A percentile compares a stretch with the other conserved stretches of the same genome.
Evolutionary conservation across 2,113 vertebrate species (phyloP).

Genomic region (Cephalopholis sonnerati): DNA sequence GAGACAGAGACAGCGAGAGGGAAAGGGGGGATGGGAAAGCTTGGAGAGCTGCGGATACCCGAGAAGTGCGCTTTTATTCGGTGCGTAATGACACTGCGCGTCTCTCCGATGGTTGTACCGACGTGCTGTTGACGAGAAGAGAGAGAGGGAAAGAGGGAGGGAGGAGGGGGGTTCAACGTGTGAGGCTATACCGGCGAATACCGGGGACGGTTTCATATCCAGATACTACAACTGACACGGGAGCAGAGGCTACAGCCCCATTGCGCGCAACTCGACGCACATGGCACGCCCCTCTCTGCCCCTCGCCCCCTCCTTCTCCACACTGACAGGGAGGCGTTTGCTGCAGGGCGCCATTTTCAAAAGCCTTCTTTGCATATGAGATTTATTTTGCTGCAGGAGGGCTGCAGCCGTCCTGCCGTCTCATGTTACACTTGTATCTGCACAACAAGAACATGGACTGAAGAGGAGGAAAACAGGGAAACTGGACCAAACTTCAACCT

Average conservation of each 20-base stretch:
- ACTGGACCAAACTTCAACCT: conserved; percentile 4
- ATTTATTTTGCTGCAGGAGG: conserved; percentile 69
- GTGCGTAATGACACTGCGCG: conserved; percentile 46
- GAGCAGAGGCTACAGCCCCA: conserved; percentile 58
- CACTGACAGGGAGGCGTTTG: conserved; percentile 65
- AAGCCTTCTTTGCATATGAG: conserved; percentile 68
- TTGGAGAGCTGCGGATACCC: conserved; percentile 37
- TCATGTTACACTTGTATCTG: conserved; percentile 71
- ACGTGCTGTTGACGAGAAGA: conserved; percentile 21
- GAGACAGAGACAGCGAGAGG: neutral
- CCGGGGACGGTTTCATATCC: conserved; percentile 67
- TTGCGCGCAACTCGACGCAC: conserved; percentile 51
- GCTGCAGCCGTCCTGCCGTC: conserved; percentile 61
- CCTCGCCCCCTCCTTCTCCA: conserved; percentile 10
- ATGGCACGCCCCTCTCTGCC: conserved; percentile 50
- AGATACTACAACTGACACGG: conserved; percentile 58
- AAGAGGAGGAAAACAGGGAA: conserved; percentile 19
- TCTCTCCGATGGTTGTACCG: conserved; percentile 27
- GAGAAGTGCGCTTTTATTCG: conserved; percentile 51
- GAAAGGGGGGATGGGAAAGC: conserved; percentile 42
- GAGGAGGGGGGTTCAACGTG: conserved; percentile 24
- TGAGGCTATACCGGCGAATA: conserved; percentile 63
- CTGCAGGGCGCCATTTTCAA: conserved; percentile 82
- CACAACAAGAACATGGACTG: conserved; percentile 26
- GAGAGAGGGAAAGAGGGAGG: too few species aligned